Evolutionary conservation across 92 coral and sea anemone genomes (phyloP).

Genomic region (Paragorgia papillata): DNA sequence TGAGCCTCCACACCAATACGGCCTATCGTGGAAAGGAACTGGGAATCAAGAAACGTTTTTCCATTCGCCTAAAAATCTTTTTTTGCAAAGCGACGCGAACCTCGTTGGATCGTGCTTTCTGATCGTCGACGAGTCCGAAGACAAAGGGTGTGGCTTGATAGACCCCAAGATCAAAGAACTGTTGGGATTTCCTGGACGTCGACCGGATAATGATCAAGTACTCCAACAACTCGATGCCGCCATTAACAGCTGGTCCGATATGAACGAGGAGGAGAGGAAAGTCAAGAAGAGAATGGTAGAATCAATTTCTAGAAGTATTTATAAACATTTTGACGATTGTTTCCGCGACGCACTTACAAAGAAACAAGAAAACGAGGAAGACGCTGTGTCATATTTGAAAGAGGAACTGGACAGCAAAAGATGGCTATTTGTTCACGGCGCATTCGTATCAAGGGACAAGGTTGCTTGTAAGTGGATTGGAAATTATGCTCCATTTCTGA

Average conservation of each 20-base stretch:
- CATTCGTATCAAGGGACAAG: slow-evolving; percentile 55
- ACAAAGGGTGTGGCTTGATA: slow-evolving; percentile 64
- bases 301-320: slow-evolving; percentile 75
- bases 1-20: too few species aligned
- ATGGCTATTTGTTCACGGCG: slow-evolving; percentile 65
- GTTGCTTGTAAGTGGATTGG: slow-evolving; percentile 71
- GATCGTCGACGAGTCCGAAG: slow-evolving; percentile 64
- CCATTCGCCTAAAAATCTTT: slow-evolving; percentile 64
- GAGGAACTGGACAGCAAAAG: slow-evolving; percentile 22
- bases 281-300: slow-evolving; percentile 58
- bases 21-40: slow-evolving; percentile 72
- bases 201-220: slow-evolving; percentile 57
- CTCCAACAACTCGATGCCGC: slow-evolving; percentile 57
- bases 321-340: slow-evolving; percentile 62
- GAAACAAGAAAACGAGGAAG: slow-evolving; percentile 11
- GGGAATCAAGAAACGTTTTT: slow-evolving; percentile 23
- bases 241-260: slow-evolving; percentile 54
- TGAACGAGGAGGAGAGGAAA: slow-evolving; percentile 52
- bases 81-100: slow-evolving; percentile 44
- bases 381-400: neutral
- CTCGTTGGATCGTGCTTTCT: slow-evolving; percentile 61
- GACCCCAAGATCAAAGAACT: slow-evolving; percentile 45
- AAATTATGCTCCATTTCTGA: slow-evolving; percentile 72
- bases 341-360: slow-evolving; percentile 77
- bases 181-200: slow-evolving; percentile 50